Conservation (phyloP, 2,113 vertebrate genomes). For the Calyptomena viridis region DNA sequence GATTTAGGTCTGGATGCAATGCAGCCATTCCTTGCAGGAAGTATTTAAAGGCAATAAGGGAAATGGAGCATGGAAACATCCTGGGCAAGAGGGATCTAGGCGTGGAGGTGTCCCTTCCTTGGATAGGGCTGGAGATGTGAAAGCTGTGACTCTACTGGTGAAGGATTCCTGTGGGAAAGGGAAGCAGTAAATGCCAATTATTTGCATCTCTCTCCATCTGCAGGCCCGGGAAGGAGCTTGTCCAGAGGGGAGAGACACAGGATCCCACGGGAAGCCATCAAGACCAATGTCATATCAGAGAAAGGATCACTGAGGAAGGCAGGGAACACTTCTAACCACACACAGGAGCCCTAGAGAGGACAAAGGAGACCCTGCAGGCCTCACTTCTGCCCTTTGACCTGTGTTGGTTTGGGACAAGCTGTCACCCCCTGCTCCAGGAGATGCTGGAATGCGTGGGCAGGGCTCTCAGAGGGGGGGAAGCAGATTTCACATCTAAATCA, state of each 20-base stretch:
- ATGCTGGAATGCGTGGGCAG: background rate
- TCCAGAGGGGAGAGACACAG: background rate
- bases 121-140: background rate
- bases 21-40: background rate
- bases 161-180: background rate
- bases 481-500: constrained; percentile 12
- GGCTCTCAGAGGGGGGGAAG: background rate
- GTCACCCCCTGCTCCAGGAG: fast-evolving
- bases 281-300: fast-evolving
- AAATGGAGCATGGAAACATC: background rate
- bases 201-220: background rate
- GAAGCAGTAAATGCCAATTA: background rate
- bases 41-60: background rate
- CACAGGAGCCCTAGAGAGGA: background rate
- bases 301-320: background rate
- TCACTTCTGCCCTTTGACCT: background rate
- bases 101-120: background rate
- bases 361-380: background rate
- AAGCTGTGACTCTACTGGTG: background rate
- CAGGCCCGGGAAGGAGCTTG: background rate
- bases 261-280: fast-evolving
- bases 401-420: background rate
- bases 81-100: background rate
- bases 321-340: background rate
- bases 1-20: background rate